Evolutionary conservation across 2,797 vertebrate species (phyloP).

Genomic region (Pachyuromys duprasi): DNA sequence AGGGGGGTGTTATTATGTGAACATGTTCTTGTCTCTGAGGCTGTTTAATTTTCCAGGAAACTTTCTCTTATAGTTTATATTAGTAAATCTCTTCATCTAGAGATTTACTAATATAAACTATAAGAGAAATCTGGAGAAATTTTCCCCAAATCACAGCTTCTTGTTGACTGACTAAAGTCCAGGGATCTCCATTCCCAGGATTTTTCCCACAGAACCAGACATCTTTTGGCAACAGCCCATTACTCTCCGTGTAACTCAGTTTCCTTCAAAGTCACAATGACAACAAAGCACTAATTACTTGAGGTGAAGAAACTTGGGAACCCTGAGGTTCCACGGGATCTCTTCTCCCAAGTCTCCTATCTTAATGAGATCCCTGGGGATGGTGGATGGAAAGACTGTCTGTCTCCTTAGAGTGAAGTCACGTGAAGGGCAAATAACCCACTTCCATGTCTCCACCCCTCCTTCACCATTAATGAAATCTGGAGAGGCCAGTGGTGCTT

Average conservation of each 20-base stretch:
- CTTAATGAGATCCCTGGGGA: conserved; percentile 66
- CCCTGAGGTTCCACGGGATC: neutral
- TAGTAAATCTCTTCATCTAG: neutral
- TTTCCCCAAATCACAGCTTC: neutral
- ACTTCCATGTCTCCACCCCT: neutral
- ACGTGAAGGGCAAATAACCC: neutral
- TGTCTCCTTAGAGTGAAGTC: conserved; percentile 14
- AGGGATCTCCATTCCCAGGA: neutral
- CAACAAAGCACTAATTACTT: conserved; percentile 56
- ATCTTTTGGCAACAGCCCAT: neutral
- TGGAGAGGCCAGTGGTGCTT: neutral
- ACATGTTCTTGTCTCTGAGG: neutral
- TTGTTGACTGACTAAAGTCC: neutral
- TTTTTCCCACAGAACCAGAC: neutral
- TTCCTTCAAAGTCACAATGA: neutral
- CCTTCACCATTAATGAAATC: neutral
- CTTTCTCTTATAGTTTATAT: neutral
- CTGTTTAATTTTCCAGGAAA: conserved; percentile 9
- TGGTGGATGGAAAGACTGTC: neutral
- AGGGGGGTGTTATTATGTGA: neutral
- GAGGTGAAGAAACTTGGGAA: conserved; percentile 30
- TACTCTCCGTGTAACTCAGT: neutral
- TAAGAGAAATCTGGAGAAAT: neutral
- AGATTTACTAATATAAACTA: too few species aligned
- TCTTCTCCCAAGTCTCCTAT: conserved; percentile 8